Evolutionary conservation across 2,113 vertebrate species (phyloP), one percentile per base, ranked within the genome.

Genomic region (Osmerus eperlanus): DNA sequence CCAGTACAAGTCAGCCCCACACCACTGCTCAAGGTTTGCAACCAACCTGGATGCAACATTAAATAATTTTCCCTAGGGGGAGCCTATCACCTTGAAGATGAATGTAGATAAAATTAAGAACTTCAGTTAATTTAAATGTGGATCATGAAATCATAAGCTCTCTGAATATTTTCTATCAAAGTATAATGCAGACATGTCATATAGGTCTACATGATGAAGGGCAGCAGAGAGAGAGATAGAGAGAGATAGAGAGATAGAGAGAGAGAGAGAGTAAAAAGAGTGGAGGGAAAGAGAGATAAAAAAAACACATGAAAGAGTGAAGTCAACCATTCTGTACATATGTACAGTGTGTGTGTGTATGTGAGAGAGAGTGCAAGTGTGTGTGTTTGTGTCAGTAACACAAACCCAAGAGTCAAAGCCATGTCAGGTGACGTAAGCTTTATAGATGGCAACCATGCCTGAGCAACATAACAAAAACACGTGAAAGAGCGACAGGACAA

Each of bases 341-440:
- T 36, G 32, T 36, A 36, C 4, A 36, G 6, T 19, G n/a, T 18
- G 32, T 54, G 41, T 47, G 36, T 41, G 36, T 9, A 5, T 41
- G 41, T 47, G 41, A 12, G 41, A 51, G 4, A 78, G 58, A 36
- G 5, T 36, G 7, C 32, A 36, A 36, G 32, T 4, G 32, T 28
- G 25, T 28, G 25, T 58, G 16, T 58, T 19, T 58, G n/a, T 62
- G 21, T 62, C 21, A 15, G 21, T 66, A 52, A 65, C 63, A 70
- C 68, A 54, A 71, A 83, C 74, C 61, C 75, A 47, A 51, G 65
- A 82, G 78, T 81, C 68, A 84, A 89, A 87, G 81, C 81, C 78
- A 81, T 85, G 83, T 88, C 84, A 83, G 78, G 80, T 88, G 85
- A 87, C 83, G 84, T 88, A 83, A 89, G 73, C 75, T 58, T 77